These are phyloP conservation scores for Telmatherina bonti DNA, from an alignment of 2,797 vertebrate genomes.

Conservation along the genomic window DNA sequence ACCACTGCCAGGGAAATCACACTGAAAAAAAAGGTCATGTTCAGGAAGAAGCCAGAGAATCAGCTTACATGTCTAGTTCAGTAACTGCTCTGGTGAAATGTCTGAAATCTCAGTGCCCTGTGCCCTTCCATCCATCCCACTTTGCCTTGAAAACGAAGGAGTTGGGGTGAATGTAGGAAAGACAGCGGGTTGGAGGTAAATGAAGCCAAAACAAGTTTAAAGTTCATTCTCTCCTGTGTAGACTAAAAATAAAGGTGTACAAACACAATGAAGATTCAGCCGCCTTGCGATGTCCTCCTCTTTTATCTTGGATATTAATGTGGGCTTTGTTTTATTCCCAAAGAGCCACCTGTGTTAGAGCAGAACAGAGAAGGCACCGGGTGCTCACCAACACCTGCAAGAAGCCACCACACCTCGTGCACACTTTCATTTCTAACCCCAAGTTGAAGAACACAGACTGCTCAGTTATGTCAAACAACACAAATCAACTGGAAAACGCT, in stretches of 20 bases:
- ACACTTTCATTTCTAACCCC: slow-evolving; percentile 69
- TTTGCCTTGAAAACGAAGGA: slow-evolving; percentile 68
- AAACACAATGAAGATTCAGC: slow-evolving; percentile 69
- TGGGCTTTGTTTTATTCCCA: slow-evolving; percentile 44
- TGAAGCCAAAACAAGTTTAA: slow-evolving; percentile 56
- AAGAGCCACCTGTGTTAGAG: slow-evolving; percentile 43
- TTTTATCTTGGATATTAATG: slow-evolving; percentile 43
- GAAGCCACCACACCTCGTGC: slow-evolving; percentile 74
- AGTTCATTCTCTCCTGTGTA: slow-evolving; percentile 54
- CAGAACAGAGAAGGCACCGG: slow-evolving; percentile 64
- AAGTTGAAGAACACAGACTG: slow-evolving; percentile 57
- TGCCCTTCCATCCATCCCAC: slow-evolving; percentile 62
- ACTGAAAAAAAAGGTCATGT: slow-evolving; percentile 61
- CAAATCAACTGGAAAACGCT: slow-evolving; percentile 63
- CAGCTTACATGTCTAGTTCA: slow-evolving; percentile 69
- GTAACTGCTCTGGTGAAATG: slow-evolving; percentile 53
- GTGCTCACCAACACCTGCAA: slow-evolving; percentile 68
- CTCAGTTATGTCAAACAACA: slow-evolving; percentile 63
- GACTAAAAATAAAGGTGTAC: slow-evolving; percentile 65
- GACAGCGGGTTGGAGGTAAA: slow-evolving; percentile 57
- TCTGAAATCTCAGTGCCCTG: slow-evolving; percentile 46
- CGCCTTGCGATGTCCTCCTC: slow-evolving; percentile 51
- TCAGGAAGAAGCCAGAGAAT: slow-evolving; percentile 66
- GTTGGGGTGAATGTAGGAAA: slow-evolving; percentile 61
- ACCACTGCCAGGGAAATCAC: slow-evolving; percentile 76